Percentiles rank a stretch among this genome's conserved stretches.
These are phyloP conservation scores for Porphyrio hochstetteri DNA, from an alignment of 2,113 vertebrate genomes.

Conservation along the genomic window DNA sequence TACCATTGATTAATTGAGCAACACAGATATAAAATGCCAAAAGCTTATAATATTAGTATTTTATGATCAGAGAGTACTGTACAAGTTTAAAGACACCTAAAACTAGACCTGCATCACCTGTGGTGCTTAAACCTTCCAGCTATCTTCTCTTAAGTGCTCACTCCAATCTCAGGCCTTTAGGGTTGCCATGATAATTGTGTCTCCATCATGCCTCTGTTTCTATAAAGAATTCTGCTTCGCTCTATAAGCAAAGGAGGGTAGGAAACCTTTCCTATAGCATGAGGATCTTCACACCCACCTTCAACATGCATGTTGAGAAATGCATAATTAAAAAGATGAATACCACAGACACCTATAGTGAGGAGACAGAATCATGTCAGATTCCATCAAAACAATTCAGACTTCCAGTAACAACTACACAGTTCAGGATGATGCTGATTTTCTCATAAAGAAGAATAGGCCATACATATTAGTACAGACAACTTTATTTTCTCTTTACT, in stretches of 20 bases:
- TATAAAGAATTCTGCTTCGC: neutral
- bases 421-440: neutral
- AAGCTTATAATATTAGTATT: neutral
- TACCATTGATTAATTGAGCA: neutral
- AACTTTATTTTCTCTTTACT: neutral
- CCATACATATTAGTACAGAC: neutral
- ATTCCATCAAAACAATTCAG: neutral
- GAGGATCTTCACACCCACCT: neutral
- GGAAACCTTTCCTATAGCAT: neutral
- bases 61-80: neutral
- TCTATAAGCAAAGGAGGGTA: neutral
- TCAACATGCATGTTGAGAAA: neutral
- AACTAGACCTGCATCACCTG: neutral
- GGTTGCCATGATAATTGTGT: neutral
- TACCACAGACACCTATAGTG: neutral
- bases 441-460: neutral
- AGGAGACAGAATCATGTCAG: neutral
- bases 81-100: neutral
- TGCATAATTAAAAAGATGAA: neutral
- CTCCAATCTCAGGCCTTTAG: neutral
- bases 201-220: neutral
- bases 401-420: neutral
- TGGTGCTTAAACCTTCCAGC: neutral
- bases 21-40: neutral
- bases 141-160: neutral